Evolutionary conservation across 2,888 invertebrate genomes (phyloP).

Genomic region (Agrochola lychnidis): DNA sequence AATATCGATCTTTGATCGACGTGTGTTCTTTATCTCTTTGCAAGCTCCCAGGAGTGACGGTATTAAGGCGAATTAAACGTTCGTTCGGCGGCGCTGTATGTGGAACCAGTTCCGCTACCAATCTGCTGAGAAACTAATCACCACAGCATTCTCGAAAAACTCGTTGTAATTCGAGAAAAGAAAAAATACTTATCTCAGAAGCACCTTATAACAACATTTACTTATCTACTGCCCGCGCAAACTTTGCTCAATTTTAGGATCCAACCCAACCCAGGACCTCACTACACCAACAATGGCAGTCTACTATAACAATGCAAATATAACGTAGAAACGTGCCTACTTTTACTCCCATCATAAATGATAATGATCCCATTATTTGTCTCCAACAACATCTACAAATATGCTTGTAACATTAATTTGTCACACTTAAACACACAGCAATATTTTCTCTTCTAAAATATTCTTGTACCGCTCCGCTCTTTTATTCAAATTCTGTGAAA

Average conservation of each 20-base stretch:
- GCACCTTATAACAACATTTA: background rate
- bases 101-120: too few species aligned
- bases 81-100: background rate
- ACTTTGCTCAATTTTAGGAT: background rate
- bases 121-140: too few species aligned
- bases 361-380: slow-evolving; percentile 15
- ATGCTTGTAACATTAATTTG: slow-evolving; percentile 44
- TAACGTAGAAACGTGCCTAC: too few species aligned
- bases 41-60: too few species aligned
- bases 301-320: background rate
- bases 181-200: background rate
- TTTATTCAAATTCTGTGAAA: slow-evolving; percentile 78
- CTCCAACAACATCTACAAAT: slow-evolving; percentile 18
- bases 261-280: background rate
- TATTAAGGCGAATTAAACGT: too few species aligned
- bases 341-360: background rate
- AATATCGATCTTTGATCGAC: too few species aligned
- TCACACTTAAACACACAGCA: slow-evolving; percentile 37
- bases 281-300: background rate
- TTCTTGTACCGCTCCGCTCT: slow-evolving; percentile 49
- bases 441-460: slow-evolving; percentile 54
- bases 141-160: background rate
- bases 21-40: too few species aligned
- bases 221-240: background rate
- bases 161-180: background rate